phyloP scores from a whole-genome alignment of 2,113 vertebrate genomes.

The Nyctereutes procyonoides region DNA sequence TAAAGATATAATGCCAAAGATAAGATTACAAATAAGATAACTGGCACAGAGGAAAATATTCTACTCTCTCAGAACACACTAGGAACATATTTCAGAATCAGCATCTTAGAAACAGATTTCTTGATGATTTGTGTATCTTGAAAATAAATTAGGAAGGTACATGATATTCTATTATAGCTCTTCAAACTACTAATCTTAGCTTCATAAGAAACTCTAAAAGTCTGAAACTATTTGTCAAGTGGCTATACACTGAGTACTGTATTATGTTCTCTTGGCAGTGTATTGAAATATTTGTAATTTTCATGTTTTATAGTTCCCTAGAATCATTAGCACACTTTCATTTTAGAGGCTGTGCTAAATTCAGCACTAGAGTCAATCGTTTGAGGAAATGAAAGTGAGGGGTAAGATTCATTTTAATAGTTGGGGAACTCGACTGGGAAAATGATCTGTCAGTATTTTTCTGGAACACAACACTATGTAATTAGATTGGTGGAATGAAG shows the following conservation, averaged over 20 bases:
- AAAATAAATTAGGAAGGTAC: conserved; percentile 68
- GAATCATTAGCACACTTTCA: conserved; percentile 76
- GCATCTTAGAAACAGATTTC: conserved; percentile 50
- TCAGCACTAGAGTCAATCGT: conserved; percentile 61
- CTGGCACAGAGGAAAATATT: conserved; percentile 5
- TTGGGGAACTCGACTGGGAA: conserved; percentile 63
- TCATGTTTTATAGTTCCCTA: conserved; percentile 71
- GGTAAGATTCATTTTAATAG: conserved; percentile 73
- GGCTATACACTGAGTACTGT: conserved; percentile 44
- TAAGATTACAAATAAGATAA: neutral
- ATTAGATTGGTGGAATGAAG: conserved; percentile 74
- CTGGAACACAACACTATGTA: conserved; percentile 70
- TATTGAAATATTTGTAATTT: conserved; percentile 75
- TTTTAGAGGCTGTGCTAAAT: conserved; percentile 74
- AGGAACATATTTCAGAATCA: conserved; percentile 57
- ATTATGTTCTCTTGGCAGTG: conserved; percentile 66
- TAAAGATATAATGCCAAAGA: conserved; percentile 4
- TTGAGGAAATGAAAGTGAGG: conserved; percentile 76
- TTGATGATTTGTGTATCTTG: conserved; percentile 60
- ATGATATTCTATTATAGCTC: conserved; percentile 52
- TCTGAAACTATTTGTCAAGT: conserved; percentile 73
- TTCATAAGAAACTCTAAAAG: conserved; percentile 64
- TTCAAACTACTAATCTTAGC: conserved; percentile 66
- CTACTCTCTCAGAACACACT: neutral
- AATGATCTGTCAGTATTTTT: conserved; percentile 71